Conservation (phyloP, 92 coral and sea anemone genomes). For the Palythoa grandis region DNA sequence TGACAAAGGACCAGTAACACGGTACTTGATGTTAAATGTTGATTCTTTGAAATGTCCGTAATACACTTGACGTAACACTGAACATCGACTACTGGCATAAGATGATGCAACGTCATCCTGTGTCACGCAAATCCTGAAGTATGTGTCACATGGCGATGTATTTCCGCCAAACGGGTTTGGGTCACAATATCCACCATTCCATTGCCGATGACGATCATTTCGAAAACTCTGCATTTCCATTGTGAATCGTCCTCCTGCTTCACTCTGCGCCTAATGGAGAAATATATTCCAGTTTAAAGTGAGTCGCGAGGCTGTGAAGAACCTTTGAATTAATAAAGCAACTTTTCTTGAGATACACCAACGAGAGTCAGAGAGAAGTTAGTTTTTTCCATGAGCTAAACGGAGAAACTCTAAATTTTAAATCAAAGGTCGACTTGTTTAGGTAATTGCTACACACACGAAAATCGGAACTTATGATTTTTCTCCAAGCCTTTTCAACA, state of each 20-base stretch:
- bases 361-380: too few species aligned
- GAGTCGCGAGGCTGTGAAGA: too few species aligned
- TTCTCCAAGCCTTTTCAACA: too few species aligned
- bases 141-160: constrained; percentile 70
- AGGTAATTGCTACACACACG: too few species aligned
- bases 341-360: too few species aligned
- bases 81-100: constrained; percentile 12
- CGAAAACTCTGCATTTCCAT: constrained; percentile 63
- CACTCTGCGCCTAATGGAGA: constrained; percentile 37
- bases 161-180: constrained; percentile 45
- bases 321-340: too few species aligned
- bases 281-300: neutral
- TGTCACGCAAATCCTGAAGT: constrained; percentile 64
- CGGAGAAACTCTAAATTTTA: too few species aligned
- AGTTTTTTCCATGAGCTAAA: too few species aligned
- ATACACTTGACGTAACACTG: constrained; percentile 23
- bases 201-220: constrained; percentile 56
- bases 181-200: constrained; percentile 64
- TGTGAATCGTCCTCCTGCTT: constrained; percentile 55
- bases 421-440: too few species aligned
- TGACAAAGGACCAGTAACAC: neutral
- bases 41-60: neutral
- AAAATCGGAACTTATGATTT: too few species aligned
- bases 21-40: constrained; percentile 9
- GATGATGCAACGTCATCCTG: constrained; percentile 5